phyloP scores from a whole-genome alignment of 2,797 vertebrate species.

The Epinephelus awoara region DNA sequence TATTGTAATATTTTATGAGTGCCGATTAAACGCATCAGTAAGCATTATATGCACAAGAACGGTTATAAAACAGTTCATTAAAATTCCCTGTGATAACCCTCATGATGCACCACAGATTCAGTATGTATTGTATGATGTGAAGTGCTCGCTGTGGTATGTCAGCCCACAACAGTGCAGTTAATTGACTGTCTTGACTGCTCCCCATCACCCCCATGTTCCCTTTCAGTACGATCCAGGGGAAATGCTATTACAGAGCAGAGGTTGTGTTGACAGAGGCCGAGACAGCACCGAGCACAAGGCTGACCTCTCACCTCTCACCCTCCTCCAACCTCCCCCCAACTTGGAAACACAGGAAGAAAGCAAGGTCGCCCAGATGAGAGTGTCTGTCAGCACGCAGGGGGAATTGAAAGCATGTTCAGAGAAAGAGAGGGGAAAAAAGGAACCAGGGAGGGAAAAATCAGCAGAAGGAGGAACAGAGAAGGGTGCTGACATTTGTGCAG shows the following conservation, averaged over 20 bases:
- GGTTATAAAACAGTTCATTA: conserved; percentile 45
- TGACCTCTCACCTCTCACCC: conserved; percentile 78
- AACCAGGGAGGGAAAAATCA: conserved; percentile 11
- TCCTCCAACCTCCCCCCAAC: conserved; percentile 50
- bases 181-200: conserved; percentile 62
- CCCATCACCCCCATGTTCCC: conserved; percentile 21
- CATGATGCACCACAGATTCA: conserved; percentile 1
- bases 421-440: neutral
- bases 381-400: conserved; percentile 78
- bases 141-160: conserved; percentile 49
- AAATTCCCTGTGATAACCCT: conserved; percentile 14
- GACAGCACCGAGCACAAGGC: conserved; percentile 72
- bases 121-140: conserved; percentile 15
- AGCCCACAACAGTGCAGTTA: conserved; percentile 61
- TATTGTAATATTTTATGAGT: conserved; percentile 22
- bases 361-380: conserved; percentile 79
- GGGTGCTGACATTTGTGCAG: conserved; percentile 59
- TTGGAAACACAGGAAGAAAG: conserved; percentile 81
- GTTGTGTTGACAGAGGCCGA: conserved; percentile 81
- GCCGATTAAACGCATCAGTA: conserved; percentile 33
- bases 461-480: conserved; percentile 21
- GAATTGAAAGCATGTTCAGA: conserved; percentile 76
- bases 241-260: conserved; percentile 74
- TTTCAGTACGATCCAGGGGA: conserved; percentile 63
- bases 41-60: conserved; percentile 14